Conservation (phyloP, 2,113 vertebrate genomes). For the Pangasianodon hypophthalmus region DNA sequence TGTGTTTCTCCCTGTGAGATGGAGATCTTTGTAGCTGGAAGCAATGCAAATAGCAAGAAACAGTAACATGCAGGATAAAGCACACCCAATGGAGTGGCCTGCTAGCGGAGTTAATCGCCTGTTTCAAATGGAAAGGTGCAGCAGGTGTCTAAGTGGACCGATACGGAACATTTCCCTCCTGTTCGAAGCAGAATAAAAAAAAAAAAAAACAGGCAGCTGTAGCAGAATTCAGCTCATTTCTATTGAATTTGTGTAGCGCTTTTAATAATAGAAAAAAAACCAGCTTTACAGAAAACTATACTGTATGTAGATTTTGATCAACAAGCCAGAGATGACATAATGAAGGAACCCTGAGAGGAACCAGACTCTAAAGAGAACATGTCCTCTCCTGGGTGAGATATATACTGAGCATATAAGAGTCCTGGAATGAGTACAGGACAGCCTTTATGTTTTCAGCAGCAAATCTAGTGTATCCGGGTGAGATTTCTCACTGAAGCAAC, state of each 20-base stretch:
- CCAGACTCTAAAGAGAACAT: not conserved
- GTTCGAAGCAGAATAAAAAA: conserved; percentile 45
- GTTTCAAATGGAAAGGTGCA: conserved; percentile 57
- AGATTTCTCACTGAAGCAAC: not conserved
- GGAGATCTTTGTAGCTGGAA: conserved; percentile 28
- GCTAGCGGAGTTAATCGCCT: conserved; percentile 69
- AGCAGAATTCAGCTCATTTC: not conserved
- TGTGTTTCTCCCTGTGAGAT: conserved; percentile 59
- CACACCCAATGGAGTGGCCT: conserved; percentile 71
- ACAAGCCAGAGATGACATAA: not conserved
- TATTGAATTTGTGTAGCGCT: not conserved
- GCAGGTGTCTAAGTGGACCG: conserved; percentile 70
- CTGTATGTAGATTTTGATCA: not conserved
- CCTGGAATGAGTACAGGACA: not conserved
- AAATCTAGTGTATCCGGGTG: not conserved
- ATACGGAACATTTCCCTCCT: conserved; percentile 61
- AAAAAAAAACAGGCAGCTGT: not conserved
- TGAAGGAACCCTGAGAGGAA: not conserved
- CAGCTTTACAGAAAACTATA: not conserved
- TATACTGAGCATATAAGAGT: not conserved
- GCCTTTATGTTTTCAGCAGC: not conserved
- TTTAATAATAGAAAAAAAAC: not conserved
- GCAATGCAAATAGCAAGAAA: conserved; percentile 69
- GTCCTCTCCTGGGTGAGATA: not conserved
- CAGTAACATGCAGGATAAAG: conserved; percentile 65